Evolutionary conservation across 2,113 vertebrate species (phyloP).

Genomic region (Monarcha castaneiventris): DNA sequence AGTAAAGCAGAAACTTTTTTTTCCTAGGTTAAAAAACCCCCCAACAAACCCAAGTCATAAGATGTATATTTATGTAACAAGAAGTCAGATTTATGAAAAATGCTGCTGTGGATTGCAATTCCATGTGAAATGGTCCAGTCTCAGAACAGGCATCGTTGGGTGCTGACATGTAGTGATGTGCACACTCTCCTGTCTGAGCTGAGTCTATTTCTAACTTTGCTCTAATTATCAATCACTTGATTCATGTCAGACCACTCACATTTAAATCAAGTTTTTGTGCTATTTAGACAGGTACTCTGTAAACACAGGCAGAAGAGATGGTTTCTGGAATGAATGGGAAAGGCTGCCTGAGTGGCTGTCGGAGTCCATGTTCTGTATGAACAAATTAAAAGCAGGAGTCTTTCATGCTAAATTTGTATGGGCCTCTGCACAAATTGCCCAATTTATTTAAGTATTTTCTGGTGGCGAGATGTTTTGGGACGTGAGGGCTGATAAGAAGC

Average conservation of each 20-base stretch:
- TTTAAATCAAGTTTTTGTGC: slow-evolving; percentile 51
- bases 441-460: slow-evolving; percentile 47
- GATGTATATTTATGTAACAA: not conserved
- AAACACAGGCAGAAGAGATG: slow-evolving; percentile 1
- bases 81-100: not conserved
- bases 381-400: slow-evolving; percentile 44
- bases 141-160: fast-evolving
- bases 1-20: not conserved
- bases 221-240: slow-evolving; percentile 49
- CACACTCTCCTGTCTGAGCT: not conserved
- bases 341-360: not conserved
- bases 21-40: not conserved
- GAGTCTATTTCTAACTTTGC: slow-evolving; percentile 14
- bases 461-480: not conserved
- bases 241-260: slow-evolving; percentile 31
- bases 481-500: not conserved
- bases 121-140: not conserved
- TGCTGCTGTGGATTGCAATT: not conserved
- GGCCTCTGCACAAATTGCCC: slow-evolving; percentile 24
- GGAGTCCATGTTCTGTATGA: not conserved
- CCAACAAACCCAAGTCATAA: not conserved
- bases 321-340: not conserved
- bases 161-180: not conserved
- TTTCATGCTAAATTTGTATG: slow-evolving; percentile 57
- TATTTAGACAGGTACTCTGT: slow-evolving; percentile 40